Conservation (phyloP, 2,113 vertebrate species). For the Nesospiza acunhae region DNA sequence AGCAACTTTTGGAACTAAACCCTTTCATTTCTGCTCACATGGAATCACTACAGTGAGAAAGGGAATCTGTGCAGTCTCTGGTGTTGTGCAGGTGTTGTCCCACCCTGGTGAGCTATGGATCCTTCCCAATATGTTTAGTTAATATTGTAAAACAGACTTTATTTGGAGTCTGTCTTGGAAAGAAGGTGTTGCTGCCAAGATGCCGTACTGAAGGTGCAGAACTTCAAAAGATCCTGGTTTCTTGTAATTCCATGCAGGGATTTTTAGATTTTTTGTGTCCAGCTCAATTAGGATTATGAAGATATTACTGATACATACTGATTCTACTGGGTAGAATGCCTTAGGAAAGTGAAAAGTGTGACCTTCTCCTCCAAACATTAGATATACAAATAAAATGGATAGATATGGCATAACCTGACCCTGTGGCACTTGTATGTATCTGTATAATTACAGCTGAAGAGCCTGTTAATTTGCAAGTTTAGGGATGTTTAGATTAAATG, state of each 20-base stretch:
- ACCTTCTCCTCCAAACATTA: conserved; percentile 1
- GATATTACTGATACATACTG: background rate
- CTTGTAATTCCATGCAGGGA: background rate
- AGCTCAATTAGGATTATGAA: background rate
- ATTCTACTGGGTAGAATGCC: background rate
- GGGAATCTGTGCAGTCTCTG: background rate
- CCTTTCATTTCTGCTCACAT: background rate
- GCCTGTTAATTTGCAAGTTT: conserved; percentile 57
- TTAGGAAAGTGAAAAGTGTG: background rate
- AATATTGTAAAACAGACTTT: background rate
- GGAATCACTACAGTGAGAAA: background rate
- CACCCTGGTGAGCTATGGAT: rapidly evolving
- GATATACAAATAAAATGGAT: conserved; percentile 24
- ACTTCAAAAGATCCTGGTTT: background rate
- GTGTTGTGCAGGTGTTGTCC: background rate
- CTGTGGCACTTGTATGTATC: conserved; percentile 55
- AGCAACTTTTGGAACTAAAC: background rate
- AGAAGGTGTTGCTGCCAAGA: background rate
- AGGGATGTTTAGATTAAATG: conserved; percentile 58
- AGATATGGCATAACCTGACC: conserved; percentile 36
- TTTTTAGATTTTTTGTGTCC: background rate
- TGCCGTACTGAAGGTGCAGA: background rate
- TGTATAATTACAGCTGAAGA: conserved; percentile 63
- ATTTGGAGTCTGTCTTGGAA: background rate
- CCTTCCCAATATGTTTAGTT: background rate